These are phyloP conservation scores for Leptinotarsa undecemlineata DNA, from an alignment of 1,140 invertebrate species.

Conservation along the genomic window DNA sequence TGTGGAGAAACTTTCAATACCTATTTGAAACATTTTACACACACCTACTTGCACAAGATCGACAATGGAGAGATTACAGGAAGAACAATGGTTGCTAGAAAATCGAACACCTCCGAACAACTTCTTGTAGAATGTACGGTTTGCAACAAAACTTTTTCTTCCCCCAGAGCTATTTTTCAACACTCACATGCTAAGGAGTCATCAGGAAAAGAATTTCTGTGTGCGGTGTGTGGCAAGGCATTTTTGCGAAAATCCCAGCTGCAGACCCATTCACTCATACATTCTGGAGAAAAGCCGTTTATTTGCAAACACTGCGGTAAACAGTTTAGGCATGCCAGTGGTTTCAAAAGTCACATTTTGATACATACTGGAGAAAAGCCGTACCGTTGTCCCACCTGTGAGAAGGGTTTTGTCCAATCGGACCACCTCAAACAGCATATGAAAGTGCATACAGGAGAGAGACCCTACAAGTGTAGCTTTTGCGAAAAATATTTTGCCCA, in stretches of 20 bases:
- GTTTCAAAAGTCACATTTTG: conserved; percentile 15
- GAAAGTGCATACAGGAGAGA: conserved; percentile 22
- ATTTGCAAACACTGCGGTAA: conserved; percentile 20
- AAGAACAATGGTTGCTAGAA: not conserved
- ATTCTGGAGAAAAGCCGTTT: not conserved
- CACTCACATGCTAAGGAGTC: conserved; percentile 64
- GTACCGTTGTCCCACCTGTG: conserved; percentile 10
- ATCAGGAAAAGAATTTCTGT: conserved; percentile 51
- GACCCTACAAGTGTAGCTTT: conserved; percentile 14
- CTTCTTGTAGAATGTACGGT: conserved; percentile 45
- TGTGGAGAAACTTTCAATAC: conserved; percentile 21
- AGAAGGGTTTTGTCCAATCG: conserved; percentile 14
- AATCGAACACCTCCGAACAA: not conserved
- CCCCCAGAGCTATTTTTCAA: conserved; percentile 60
- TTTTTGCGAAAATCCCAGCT: conserved; percentile 15
- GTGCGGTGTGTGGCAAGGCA: not conserved
- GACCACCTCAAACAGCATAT: conserved; percentile 21
- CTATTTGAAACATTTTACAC: conserved; percentile 13
- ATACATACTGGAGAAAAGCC: conserved; percentile 25
- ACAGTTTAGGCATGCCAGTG: conserved; percentile 7
- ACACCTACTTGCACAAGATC: conserved; percentile 19
- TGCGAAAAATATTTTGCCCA: conserved; percentile 20
- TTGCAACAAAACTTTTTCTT: conserved; percentile 58
- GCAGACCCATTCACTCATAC: not conserved
- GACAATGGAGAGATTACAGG: conserved; percentile 17